These are phyloP conservation scores for Rattus norvegicus DNA, from an alignment of 2,113 vertebrate species.

Conservation along the genomic window GRCr8 NC_086036.1:35349001-35349500, in stretches of 20 bases:
- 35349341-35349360: not conserved
- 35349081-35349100: not conserved
- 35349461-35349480: not conserved
- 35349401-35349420: not conserved
- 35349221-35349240: not conserved
- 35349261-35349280: not conserved
- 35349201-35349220: not conserved
- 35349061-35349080: not conserved
- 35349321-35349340: not conserved
- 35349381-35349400: no score
- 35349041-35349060: not conserved
- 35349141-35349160: not conserved
- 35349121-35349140: constrained; percentile 33
- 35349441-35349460: not conserved
- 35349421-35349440: not conserved
- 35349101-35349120: not conserved
- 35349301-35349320: not conserved
- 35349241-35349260: not conserved
- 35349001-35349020: not conserved
- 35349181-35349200: not conserved
- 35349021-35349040: not conserved
- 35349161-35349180: not conserved
- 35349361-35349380: not conserved
- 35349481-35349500: not conserved
- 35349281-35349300: not conserved